Evolutionary conservation across 2,888 invertebrate species (phyloP).

Genomic region (Drosophila atroscutellata): DNA sequence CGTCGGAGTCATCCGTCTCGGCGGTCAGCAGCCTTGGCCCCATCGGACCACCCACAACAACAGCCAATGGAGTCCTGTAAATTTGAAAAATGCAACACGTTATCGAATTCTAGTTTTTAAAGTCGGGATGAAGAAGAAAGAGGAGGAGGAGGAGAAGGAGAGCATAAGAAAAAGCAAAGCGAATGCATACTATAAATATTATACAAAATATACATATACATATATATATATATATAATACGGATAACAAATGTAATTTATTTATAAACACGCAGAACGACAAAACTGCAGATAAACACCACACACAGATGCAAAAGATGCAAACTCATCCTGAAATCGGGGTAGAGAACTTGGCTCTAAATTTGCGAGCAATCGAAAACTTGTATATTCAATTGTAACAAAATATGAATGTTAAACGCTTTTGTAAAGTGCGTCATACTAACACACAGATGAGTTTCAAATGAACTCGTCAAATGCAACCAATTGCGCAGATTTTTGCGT

Average conservation of each 20-base stretch:
- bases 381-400: conserved; percentile 65
- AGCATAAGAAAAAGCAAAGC: conserved; percentile 43
- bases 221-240: conserved; percentile 44
- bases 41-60: conserved; percentile 84
- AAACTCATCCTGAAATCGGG: conserved; percentile 13
- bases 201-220: conserved; percentile 34
- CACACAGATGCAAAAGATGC: conserved; percentile 13
- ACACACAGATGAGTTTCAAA: conserved; percentile 14
- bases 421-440: conserved; percentile 56
- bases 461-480: conserved; percentile 18
- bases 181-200: conserved; percentile 68
- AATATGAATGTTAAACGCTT: conserved; percentile 46
- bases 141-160: conserved; percentile 12
- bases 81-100: conserved; percentile 25
- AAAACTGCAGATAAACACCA: conserved; percentile 41
- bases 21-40: conserved; percentile 82
- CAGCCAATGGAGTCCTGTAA: conserved; percentile 84
- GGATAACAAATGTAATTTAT: conserved; percentile 70
- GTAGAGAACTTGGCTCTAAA: conserved; percentile 23
- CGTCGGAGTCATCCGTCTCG: conserved; percentile 73
- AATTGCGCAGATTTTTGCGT: conserved; percentile 14
- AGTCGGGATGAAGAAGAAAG: conserved; percentile 34
- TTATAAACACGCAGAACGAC: conserved; percentile 59
- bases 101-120: conserved; percentile 73
- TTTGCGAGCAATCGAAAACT: conserved; percentile 44